A percentile compares a stretch with the other conserved stretches of the same genome.
Evolutionary conservation across 2,113 vertebrate species (phyloP).

Genomic region (Phycodurus eques): DNA sequence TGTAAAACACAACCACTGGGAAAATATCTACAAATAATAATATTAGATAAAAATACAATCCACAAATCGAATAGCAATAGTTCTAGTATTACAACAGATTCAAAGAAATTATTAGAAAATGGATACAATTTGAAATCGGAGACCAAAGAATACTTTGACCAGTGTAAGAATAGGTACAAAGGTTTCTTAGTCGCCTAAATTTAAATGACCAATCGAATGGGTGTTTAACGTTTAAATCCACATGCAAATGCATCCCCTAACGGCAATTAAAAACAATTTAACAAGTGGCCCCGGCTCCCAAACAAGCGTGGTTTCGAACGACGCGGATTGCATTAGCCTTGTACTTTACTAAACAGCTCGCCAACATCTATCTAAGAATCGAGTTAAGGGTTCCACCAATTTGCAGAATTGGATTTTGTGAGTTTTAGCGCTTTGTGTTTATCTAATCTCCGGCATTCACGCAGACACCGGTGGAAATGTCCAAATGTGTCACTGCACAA

Average conservation of each 20-base stretch:
- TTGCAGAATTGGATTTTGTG: conserved; percentile 63
- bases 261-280: conserved; percentile 62
- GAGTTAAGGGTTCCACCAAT: conserved; percentile 79
- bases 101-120: background rate
- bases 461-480: conserved; percentile 71
- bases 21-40: background rate
- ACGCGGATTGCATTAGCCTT: conserved; percentile 72
- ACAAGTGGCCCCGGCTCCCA: conserved; percentile 57
- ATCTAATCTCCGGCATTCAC: conserved; percentile 72
- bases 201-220: fast-evolving
- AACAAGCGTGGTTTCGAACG: conserved; percentile 42
- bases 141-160: background rate
- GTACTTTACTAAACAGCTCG: conserved; percentile 65
- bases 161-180: background rate
- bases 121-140: background rate
- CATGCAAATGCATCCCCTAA: conserved; percentile 14
- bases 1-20: background rate
- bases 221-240: background rate
- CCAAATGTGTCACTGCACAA: conserved; percentile 77
- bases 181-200: background rate
- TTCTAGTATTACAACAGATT: background rate
- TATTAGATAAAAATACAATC: background rate
- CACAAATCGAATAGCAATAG: background rate
- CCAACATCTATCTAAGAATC: conserved; percentile 70
- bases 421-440: conserved; percentile 66